A percentile compares a stretch with the other conserved stretches of the same genome.
phyloP scores from a whole-genome alignment of 37 sponge, comb jelly and placozoan genomes.

The Hexactinellida sp. region DNA sequence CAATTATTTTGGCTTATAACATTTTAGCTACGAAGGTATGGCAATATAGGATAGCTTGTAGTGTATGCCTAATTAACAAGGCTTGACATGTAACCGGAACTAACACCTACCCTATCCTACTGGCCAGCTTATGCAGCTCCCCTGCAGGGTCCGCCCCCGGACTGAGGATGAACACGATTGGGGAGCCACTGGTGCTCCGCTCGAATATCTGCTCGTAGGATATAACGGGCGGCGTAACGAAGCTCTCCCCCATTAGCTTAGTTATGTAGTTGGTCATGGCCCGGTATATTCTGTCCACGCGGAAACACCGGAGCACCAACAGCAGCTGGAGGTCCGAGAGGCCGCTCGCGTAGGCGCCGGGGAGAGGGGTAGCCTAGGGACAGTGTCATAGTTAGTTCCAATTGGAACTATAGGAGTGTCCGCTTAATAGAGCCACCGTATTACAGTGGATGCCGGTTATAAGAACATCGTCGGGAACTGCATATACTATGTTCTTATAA shows the following conservation, averaged over 20 bases:
- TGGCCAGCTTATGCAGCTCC: conserved; percentile 90
- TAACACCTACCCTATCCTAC: conserved; percentile 65
- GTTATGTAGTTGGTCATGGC: conserved; percentile 94
- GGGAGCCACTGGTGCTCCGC: conserved; percentile 78
- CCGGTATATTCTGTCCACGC: conserved; percentile 89
- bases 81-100: too few species aligned
- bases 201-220: conserved; percentile 82
- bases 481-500: too few species aligned
- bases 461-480: too few species aligned
- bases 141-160: conserved; percentile 97
- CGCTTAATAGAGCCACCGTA: too few species aligned
- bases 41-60: too few species aligned
- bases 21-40: too few species aligned
- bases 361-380: conserved; percentile 39
- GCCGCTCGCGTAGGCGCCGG: conserved; percentile 53
- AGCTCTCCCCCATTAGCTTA: conserved; percentile 89
- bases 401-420: too few species aligned
- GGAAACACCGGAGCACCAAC: conserved; percentile 83
- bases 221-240: conserved; percentile 94
- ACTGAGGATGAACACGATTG: conserved; percentile 97
- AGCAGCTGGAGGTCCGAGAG: conserved; percentile 72
- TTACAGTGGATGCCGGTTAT: too few species aligned
- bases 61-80: too few species aligned
- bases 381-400: too few species aligned
- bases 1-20: too few species aligned